These are phyloP conservation scores for Parasteatoda tepidariorum DNA, from an alignment of 1,140 invertebrate species.

Conservation along the genomic window DNA sequence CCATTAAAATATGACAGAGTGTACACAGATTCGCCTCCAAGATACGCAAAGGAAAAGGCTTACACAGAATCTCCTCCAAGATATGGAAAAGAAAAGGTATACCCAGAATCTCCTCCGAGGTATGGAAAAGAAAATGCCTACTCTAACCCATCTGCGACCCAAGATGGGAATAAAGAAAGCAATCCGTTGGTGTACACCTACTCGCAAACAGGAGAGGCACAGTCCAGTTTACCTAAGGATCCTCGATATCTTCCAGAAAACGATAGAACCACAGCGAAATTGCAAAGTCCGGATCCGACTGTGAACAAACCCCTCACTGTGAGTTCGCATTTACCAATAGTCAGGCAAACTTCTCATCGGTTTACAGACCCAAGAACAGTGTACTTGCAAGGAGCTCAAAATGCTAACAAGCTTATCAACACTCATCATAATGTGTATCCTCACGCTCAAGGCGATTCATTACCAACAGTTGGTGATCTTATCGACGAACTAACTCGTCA, in stretches of 20 bases:
- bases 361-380: conserved; percentile 1
- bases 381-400: conserved; percentile 19
- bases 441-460: background rate
- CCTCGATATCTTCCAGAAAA: background rate
- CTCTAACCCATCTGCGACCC: too few species aligned
- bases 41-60: background rate
- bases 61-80: background rate
- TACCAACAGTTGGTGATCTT: conserved; percentile 8
- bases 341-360: background rate
- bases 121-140: too few species aligned
- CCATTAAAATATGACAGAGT: background rate
- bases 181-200: too few species aligned
- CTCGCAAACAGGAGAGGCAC: background rate
- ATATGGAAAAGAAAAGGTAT: background rate
- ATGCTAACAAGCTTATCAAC: conserved; percentile 26
- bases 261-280: background rate
- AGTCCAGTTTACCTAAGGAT: background rate
- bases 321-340: background rate
- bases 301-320: background rate
- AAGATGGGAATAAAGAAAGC: too few species aligned
- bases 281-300: background rate
- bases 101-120: too few species aligned
- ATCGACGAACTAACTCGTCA: conserved; percentile 16
- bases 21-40: background rate
- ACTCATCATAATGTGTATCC: conserved; percentile 8